Base-by-base conservation (phyloP, 1,140 invertebrate genomes). In the Onthophagus taurus region DNA sequence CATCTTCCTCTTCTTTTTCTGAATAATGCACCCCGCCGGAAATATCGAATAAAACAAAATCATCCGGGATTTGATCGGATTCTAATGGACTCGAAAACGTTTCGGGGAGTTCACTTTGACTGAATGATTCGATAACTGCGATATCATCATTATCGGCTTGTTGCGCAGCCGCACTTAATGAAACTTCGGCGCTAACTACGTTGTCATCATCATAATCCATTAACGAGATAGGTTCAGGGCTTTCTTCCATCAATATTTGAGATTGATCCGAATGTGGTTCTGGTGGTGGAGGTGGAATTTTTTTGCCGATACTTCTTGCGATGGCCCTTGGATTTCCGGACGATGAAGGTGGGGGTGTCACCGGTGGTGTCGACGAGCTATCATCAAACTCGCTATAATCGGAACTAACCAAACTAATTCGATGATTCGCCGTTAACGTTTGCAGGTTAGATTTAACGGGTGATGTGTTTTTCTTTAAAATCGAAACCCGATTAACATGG, bases 341-440 rank as follows among this genome's bases (percentile, higher is more conserved):
- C 9, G 50, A 30, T 37, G 12, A 21, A 1, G 67, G 65, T 2
- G 72, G 70, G 0, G 72, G 72, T n/a, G 75, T 73, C 42, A 74
- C 66, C 1, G 72, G 72, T 23, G 75, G 69, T 2, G 74, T 70
- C 24, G 69, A 69, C 0, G 74, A 76, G 54, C 74, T 75, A 50
- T 78, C 78, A 49, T 79, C 76, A 33, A 76, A 75, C 45, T 78
- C 76, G 55, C 77, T 77, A 47, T 77, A 78, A 52, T 80, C 77
- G 0, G 68, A 68, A 48, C 74, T 74, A 0, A 77, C 75, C 12
- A 78, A 51, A 2, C 74, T 76, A 24, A 72, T 68, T 12, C 73
- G 69, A 57, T 74, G 76, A 14, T 65, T 66, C 2, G 64, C 60
- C 0, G 69, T 66, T 44, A 70, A 67, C 2, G 71, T 63, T 44